Conservation (phyloP, 2,797 vertebrate genomes). For the Danio albolineatus region DNA sequence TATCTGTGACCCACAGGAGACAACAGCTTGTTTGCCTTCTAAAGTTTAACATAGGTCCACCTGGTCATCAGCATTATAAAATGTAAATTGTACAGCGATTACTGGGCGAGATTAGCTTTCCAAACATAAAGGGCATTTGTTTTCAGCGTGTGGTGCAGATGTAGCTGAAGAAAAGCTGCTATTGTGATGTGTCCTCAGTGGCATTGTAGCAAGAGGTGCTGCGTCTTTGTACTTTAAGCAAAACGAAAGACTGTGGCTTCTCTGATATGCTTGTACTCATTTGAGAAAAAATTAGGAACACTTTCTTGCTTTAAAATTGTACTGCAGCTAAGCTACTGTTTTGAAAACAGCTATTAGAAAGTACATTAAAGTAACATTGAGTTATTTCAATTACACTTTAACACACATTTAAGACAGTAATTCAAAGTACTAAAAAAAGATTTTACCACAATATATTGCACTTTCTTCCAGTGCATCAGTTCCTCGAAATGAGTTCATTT, state of each 20-base stretch:
- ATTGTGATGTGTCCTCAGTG: neutral
- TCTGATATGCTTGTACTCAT: neutral
- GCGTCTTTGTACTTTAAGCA: neutral
- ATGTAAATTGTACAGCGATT: neutral
- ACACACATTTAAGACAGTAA: no score
- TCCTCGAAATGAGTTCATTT: no score
- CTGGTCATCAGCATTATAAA: conserved; percentile 7
- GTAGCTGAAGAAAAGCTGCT: conserved; percentile 6
- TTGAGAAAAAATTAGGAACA: neutral
- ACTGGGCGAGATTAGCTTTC: neutral
- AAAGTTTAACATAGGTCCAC: conserved; percentile 7
- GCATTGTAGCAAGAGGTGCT: neutral
- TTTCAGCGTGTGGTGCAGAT: conserved; percentile 2
- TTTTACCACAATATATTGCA: no score
- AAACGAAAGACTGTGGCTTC: neutral
- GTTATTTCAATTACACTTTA: no score
- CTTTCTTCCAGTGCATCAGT: no score
- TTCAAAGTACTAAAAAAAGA: no score
- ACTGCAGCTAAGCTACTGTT: neutral
- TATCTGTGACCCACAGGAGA: neutral
- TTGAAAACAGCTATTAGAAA: neutral
- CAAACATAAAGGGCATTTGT: neutral
- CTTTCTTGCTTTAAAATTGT: neutral
- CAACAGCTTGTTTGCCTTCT: conserved; percentile 25
- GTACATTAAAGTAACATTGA: neutral